A percentile compares a stretch with the other conserved stretches of the same genome.
phyloP scores from a whole-genome alignment of 2,888 invertebrate genomes.

The Hanleya hanleyi region DNA sequence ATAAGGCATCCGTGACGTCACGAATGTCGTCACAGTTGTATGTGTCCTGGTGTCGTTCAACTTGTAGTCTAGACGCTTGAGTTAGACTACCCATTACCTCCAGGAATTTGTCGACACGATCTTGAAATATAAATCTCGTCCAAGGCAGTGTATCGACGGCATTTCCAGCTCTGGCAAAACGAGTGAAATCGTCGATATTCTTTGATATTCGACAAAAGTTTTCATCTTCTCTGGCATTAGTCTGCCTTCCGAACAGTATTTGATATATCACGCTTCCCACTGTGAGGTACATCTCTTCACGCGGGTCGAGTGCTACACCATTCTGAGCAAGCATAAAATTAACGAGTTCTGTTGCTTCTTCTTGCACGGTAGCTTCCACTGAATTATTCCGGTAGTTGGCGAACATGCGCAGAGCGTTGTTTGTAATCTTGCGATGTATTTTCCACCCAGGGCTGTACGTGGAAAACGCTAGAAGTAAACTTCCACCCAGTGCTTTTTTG shows the following conservation, averaged over 20 bases:
- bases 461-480: constrained; percentile 24
- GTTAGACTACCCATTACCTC: constrained; percentile 12
- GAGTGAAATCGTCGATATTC: constrained; percentile 10
- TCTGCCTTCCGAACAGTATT: constrained; percentile 31
- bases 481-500: no score
- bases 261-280: constrained; percentile 37
- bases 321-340: constrained; percentile 8
- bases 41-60: constrained; percentile 46
- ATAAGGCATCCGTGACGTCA: constrained; percentile 64
- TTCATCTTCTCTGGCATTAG: constrained; percentile 26
- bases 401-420: constrained; percentile 34
- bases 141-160: constrained; percentile 46
- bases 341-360: constrained; percentile 17
- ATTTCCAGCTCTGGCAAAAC: constrained; percentile 39
- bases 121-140: constrained; percentile 35
- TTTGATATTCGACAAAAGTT: constrained; percentile 17
- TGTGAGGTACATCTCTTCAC: constrained; percentile 10
- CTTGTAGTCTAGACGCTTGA: background rate
- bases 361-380: constrained; percentile 23
- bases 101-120: constrained; percentile 25
- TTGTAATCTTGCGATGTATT: constrained; percentile 39
- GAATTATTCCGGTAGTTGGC: constrained; percentile 24
- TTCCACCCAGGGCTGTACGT: constrained; percentile 31
- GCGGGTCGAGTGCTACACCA: constrained; percentile 16
- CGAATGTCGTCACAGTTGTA: constrained; percentile 50